Evolutionary conservation across 2,797 vertebrate genomes (phyloP).

Genomic region (Anguilla anguilla): DNA sequence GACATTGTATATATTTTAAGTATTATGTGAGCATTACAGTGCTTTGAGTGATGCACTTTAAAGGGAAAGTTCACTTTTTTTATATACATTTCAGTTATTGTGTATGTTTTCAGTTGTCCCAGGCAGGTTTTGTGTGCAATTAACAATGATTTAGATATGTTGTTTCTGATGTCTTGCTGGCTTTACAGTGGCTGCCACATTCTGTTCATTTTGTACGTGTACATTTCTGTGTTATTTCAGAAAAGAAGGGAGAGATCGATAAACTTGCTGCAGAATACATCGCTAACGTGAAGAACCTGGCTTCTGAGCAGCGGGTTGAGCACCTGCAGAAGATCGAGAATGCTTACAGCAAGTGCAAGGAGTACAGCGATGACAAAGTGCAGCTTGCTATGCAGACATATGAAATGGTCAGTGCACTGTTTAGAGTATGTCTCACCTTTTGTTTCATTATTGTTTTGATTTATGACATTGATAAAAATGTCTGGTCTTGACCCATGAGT

Average conservation of each 20-base stretch:
- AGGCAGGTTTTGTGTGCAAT: background rate
- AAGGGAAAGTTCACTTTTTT: too few relatives aligned
- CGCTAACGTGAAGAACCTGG: slow-evolving; percentile 80
- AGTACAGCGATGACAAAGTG: slow-evolving; percentile 97
- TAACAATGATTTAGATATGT: background rate
- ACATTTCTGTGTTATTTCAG: slow-evolving; percentile 60
- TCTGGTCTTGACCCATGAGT: background rate
- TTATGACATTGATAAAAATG: background rate
- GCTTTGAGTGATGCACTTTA: too few relatives aligned
- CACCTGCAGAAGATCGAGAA: slow-evolving; percentile 91
- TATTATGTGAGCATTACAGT: too few relatives aligned
- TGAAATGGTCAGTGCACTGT: slow-evolving; percentile 85
- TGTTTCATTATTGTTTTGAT: background rate
- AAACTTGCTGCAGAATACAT: slow-evolving; percentile 90
- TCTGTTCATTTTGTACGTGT: background rate
- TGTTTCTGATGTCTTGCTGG: background rate
- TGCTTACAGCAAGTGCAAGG: slow-evolving; percentile 92
- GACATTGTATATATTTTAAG: too few relatives aligned
- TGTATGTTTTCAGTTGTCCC: too few relatives aligned
- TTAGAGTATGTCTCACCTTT: background rate
- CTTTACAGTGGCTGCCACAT: background rate
- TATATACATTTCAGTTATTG: too few relatives aligned
- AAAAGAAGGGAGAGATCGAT: slow-evolving; percentile 95
- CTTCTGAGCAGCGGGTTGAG: slow-evolving; percentile 84
- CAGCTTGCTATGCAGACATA: slow-evolving; percentile 99